Evolutionary conservation across 2,888 invertebrate genomes (phyloP).

Genomic region (Lochmaea crataegi): DNA sequence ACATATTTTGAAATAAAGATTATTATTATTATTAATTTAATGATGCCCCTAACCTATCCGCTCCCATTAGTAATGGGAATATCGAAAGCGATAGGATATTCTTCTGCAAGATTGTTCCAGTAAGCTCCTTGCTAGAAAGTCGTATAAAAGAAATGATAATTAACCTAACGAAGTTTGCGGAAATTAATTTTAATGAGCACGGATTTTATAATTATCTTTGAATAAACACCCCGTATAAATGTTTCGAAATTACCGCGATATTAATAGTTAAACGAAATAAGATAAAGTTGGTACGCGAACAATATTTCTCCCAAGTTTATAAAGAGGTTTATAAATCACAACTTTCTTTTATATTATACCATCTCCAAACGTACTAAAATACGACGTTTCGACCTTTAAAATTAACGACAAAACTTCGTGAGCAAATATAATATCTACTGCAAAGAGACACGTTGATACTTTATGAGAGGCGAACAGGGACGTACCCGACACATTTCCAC

Average conservation of each 20-base stretch:
- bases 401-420: conserved; percentile 10
- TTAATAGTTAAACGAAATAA: not conserved
- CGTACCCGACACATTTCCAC: not conserved
- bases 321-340: not conserved
- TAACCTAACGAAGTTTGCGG: too few species aligned
- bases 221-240: not conserved
- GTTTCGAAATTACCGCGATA: not conserved
- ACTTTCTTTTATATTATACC: not conserved
- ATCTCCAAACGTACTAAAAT: not conserved
- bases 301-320: not conserved
- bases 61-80: too few species aligned
- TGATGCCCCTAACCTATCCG: too few species aligned
- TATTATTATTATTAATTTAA: too few species aligned
- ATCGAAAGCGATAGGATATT: too few species aligned
- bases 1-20: too few species aligned
- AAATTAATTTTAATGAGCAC: too few species aligned
- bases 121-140: too few species aligned
- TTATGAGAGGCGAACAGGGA: not conserved
- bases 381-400: conserved; percentile 10
- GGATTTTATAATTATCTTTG: too few species aligned
- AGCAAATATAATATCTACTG: conserved; percentile 3
- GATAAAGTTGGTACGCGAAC: not conserved
- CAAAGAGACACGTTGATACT: not conserved
- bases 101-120: too few species aligned
- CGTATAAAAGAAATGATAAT: too few species aligned